phyloP scores from a whole-genome alignment of 2,113 vertebrate species.

The Phainopepla nitens region DNA sequence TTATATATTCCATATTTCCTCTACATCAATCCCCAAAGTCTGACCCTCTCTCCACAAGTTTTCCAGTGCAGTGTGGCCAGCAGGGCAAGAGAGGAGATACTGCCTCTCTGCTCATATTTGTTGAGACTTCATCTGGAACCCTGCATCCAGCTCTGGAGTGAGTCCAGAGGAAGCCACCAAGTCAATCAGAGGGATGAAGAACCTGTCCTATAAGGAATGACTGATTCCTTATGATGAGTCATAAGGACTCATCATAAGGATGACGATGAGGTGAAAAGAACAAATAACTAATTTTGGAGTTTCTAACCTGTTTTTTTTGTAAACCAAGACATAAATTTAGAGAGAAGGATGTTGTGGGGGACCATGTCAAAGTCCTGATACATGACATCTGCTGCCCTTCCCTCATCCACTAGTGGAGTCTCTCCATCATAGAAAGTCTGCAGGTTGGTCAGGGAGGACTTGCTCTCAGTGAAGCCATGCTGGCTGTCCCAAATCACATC shows the following conservation, averaged over 20 bases:
- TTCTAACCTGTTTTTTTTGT: background rate
- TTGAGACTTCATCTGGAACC: background rate
- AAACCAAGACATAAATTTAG: background rate
- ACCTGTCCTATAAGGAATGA: background rate
- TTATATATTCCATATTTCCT: background rate
- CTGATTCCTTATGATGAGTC: no score
- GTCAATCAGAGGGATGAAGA: background rate
- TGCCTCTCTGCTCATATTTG: background rate
- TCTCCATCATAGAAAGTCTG: background rate
- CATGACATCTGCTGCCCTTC: background rate
- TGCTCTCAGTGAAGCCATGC: background rate
- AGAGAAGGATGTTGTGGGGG: background rate
- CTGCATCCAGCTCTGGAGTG: background rate
- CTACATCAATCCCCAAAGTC: background rate
- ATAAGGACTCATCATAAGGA: no score
- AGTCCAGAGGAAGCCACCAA: background rate
- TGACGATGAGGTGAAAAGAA: background rate
- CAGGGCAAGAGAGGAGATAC: background rate
- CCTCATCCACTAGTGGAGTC: background rate
- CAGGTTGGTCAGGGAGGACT: background rate
- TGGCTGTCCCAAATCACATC: background rate
- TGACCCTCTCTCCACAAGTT: background rate
- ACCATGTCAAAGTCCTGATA: background rate
- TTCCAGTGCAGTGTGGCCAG: fast-evolving
- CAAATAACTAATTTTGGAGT: background rate